phyloP scores from a whole-genome alignment of 2,797 vertebrate species.

The Okamejei kenojei region DNA sequence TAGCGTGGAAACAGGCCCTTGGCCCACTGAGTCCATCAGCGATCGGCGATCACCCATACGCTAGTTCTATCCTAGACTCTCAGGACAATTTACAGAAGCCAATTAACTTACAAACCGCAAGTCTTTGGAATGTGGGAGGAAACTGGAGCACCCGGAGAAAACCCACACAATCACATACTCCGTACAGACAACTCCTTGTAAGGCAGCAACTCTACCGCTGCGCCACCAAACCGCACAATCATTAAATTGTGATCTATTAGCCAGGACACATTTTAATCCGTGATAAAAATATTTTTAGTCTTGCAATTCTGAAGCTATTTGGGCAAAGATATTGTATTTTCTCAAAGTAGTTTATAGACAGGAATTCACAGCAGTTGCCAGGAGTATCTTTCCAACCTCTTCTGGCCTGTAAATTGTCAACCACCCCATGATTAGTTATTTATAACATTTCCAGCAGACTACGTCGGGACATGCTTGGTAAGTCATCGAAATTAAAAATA shows the following conservation, averaged over 20 bases:
- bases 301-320: neutral
- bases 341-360: neutral
- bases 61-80: no score
- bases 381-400: neutral
- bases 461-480: neutral
- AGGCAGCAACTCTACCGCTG: no score
- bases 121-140: no score
- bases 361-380: neutral
- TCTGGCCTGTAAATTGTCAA: neutral
- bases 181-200: no score
- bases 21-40: no score
- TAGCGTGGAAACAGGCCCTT: no score
- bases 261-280: neutral
- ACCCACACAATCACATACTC: no score
- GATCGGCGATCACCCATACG: no score
- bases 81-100: no score
- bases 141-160: no score
- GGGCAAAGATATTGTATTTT: neutral
- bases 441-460: constrained; percentile 2
- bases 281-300: neutral
- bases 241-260: neutral
- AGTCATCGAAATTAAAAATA: neutral
- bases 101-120: no score
- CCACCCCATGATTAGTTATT: neutral
- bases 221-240: no score